phyloP scores from a whole-genome alignment of 2,113 vertebrate species.

The Phoxinus phoxinus region DNA sequence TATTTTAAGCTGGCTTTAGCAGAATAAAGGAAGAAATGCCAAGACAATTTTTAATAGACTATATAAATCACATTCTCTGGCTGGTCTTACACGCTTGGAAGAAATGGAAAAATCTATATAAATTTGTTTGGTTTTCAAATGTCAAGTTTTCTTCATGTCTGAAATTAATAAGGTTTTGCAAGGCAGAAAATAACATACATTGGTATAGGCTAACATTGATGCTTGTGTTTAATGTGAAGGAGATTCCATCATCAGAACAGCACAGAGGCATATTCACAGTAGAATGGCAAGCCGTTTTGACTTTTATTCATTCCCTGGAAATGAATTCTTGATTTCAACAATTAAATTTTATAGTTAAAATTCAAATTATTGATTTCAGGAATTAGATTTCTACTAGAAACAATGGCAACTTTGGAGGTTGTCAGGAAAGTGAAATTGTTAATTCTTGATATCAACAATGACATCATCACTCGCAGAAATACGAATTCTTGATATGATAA shows the following conservation, averaged over 20 bases:
- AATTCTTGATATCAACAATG: too few relatives aligned
- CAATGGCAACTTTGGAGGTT: too few relatives aligned
- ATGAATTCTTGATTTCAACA: too few relatives aligned
- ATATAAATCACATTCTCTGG: slow-evolving; percentile 17
- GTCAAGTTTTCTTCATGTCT: background rate
- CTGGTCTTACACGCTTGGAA: background rate
- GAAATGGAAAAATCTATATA: background rate
- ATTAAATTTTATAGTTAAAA: too few relatives aligned
- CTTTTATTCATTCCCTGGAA: too few relatives aligned
- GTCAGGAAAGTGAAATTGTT: too few relatives aligned
- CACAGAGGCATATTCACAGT: background rate
- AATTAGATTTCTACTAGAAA: too few relatives aligned
- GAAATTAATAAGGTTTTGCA: slow-evolving; percentile 10
- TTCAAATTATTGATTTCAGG: too few relatives aligned
- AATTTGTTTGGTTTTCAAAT: slow-evolving; percentile 24
- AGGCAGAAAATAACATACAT: background rate
- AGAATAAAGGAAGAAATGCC: slow-evolving; percentile 10
- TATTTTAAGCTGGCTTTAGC: background rate
- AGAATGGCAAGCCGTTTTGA: too few relatives aligned
- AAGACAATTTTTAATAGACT: slow-evolving; percentile 3
- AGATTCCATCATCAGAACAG: background rate
- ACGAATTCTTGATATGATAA: too few relatives aligned
- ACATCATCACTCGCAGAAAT: too few relatives aligned
- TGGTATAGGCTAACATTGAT: background rate
- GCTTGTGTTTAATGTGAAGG: background rate